Percentiles rank a stretch among this genome's conserved stretches.
phyloP scores from a whole-genome alignment of 2,797 vertebrate species.

The Amblyopsis hoosieri region DNA sequence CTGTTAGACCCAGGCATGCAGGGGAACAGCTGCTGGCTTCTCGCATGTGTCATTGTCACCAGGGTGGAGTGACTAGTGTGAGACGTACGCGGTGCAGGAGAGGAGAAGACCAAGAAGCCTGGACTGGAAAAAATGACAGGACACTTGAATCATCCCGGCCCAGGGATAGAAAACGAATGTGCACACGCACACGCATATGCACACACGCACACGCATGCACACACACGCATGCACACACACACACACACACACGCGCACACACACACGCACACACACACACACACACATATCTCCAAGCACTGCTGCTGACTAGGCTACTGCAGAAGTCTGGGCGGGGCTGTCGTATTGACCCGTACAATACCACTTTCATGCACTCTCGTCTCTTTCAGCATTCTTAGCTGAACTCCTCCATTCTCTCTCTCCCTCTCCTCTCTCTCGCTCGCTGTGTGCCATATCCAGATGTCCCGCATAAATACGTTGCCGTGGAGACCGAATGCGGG shows the following conservation, averaged over 20 bases:
- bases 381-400: constrained; percentile 73
- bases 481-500: constrained; percentile 61
- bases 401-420: constrained; percentile 70
- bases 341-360: constrained; percentile 71
- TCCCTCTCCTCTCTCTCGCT: constrained; percentile 10
- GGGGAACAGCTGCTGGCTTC: constrained; percentile 48
- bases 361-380: constrained; percentile 68
- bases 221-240: constrained; percentile 44
- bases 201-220: constrained; percentile 41
- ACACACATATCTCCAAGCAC: constrained; percentile 54
- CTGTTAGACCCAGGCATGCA: constrained; percentile 40
- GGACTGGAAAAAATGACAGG: constrained; percentile 78
- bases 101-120: constrained; percentile 49
- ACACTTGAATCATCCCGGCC: constrained; percentile 72
- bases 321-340: constrained; percentile 38
- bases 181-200: constrained; percentile 59
- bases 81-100: constrained; percentile 44
- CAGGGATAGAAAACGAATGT: constrained; percentile 73
- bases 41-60: constrained; percentile 53
- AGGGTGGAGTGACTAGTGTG: constrained; percentile 27
- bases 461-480: constrained; percentile 65
- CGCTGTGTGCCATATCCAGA: constrained; percentile 69
- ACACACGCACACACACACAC: constrained; percentile 49
- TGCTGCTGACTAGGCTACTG: constrained; percentile 32
- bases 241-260: constrained; percentile 23